phyloP scores from a whole-genome alignment of 2,888 invertebrate species.

The Xestia rhomboidea region DNA sequence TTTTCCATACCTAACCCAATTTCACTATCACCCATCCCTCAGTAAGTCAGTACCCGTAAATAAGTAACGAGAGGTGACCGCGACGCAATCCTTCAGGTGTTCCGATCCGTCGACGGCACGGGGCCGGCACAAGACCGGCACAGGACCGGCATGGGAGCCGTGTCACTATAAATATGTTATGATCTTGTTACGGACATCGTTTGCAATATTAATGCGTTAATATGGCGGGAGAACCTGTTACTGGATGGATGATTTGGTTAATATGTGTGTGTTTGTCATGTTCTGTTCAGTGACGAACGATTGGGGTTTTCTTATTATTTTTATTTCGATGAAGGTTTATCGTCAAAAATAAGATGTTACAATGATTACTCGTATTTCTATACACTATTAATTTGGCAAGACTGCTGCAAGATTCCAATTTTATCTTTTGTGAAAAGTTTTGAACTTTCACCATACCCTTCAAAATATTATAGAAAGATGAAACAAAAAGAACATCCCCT shows the following conservation, averaged over 20 bases:
- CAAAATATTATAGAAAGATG: not conserved
- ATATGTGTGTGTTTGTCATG: constrained; percentile 16
- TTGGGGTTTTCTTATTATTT: not conserved
- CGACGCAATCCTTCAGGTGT: constrained; percentile 47
- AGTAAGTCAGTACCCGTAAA: constrained; percentile 42
- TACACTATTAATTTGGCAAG: too few species aligned
- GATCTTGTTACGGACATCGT: constrained; percentile 56
- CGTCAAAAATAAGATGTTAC: not conserved
- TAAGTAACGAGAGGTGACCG: constrained; percentile 51
- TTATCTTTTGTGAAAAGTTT: not conserved
- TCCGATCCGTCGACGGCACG: constrained; percentile 29
- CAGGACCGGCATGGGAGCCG: constrained; percentile 11
- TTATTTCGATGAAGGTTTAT: not conserved
- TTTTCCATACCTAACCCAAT: constrained; percentile 33
- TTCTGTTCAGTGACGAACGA: not conserved
- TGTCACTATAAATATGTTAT: constrained; percentile 62
- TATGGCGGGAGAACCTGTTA: constrained; percentile 34
- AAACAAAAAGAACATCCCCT: not conserved
- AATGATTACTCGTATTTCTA: too few species aligned
- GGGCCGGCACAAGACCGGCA: constrained; percentile 11
- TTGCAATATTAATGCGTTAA: constrained; percentile 62
- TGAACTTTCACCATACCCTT: not conserved
- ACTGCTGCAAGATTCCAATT: not conserved
- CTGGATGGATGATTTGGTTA: constrained; percentile 15
- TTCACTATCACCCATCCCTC: constrained; percentile 31